Percentiles rank a stretch among this genome's conserved stretches.
These are phyloP conservation scores for Zalophus californianus DNA, from an alignment of 2,797 vertebrate species.

Conservation along the genomic window DNA sequence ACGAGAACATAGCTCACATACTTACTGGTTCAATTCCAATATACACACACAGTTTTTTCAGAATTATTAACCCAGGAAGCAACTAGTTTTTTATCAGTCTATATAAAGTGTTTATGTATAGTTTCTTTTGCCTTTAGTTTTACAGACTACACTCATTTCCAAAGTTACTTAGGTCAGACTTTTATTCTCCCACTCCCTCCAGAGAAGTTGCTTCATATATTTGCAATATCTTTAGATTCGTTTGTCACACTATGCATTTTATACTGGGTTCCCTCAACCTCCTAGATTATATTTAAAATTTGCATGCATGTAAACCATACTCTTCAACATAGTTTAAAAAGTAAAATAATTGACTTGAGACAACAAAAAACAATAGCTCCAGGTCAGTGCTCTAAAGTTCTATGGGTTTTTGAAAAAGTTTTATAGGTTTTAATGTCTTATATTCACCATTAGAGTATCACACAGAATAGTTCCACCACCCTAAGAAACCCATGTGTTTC, in stretches of 20 bases:
- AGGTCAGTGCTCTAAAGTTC: background rate
- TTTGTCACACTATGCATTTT: background rate
- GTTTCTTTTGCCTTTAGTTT: background rate
- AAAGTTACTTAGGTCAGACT: background rate
- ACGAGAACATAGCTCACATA: background rate
- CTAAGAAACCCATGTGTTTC: background rate
- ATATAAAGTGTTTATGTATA: background rate
- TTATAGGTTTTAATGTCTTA: background rate
- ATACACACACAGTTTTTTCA: background rate
- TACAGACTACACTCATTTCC: background rate
- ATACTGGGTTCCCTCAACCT: background rate
- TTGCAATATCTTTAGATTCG: background rate
- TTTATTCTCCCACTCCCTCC: background rate
- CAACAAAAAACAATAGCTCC: background rate
- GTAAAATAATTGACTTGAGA: background rate
- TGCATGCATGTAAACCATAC: background rate
- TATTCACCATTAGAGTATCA: background rate
- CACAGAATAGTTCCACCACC: background rate
- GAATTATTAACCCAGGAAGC: background rate
- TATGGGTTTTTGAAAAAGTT: background rate
- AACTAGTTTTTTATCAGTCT: background rate
- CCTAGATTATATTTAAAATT: background rate
- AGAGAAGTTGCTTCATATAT: background rate
- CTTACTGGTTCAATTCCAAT: background rate
- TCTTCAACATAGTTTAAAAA: background rate